Percentiles rank a stretch among this genome's conserved stretches.
phyloP scores from a whole-genome alignment of 1,140 invertebrate species.

The Bombus polaris region DNA sequence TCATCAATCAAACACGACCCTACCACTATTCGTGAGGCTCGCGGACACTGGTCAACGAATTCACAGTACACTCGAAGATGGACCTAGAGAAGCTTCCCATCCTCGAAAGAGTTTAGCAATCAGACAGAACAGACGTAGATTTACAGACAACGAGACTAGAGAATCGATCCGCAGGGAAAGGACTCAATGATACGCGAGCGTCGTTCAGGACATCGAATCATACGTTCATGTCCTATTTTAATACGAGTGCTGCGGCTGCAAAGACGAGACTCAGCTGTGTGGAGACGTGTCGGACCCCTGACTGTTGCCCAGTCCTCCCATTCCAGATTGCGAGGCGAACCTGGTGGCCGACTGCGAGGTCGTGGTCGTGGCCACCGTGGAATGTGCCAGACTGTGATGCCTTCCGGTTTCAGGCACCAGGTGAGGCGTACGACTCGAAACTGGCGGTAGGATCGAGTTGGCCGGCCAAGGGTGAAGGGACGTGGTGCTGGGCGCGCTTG shows the following conservation, averaged over 20 bases:
- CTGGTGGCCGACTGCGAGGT: conserved; percentile 77
- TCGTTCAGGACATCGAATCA: neutral
- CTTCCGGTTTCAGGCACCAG: conserved; percentile 87
- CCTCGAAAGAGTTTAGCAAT: conserved; percentile 24
- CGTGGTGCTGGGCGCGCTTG: conserved; percentile 80
- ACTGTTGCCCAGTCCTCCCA: conserved; percentile 78
- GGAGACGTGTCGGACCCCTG: conserved; percentile 80
- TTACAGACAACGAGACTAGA: neutral
- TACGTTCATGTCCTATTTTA: conserved; percentile 59
- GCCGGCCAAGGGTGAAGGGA: conserved; percentile 88
- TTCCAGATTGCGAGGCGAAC: conserved; percentile 76
- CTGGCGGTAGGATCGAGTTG: conserved; percentile 88
- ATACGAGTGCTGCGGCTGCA: conserved; percentile 83
- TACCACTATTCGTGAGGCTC: neutral
- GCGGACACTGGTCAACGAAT: conserved; percentile 2
- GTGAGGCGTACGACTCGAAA: conserved; percentile 87
- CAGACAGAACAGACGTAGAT: neutral
- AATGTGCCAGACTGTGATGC: conserved; percentile 77
- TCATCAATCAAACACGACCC: neutral
- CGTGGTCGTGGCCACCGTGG: conserved; percentile 79
- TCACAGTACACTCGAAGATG: conserved; percentile 21
- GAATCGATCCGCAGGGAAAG: neutral
- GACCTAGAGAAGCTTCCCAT: conserved; percentile 17
- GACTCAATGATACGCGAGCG: conserved; percentile 47
- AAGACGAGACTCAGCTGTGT: conserved; percentile 81